Percentiles rank a stretch among this genome's conserved stretches.
phyloP scores from a whole-genome alignment of 2,113 vertebrate genomes.

The Circaetus cinerascens region DNA sequence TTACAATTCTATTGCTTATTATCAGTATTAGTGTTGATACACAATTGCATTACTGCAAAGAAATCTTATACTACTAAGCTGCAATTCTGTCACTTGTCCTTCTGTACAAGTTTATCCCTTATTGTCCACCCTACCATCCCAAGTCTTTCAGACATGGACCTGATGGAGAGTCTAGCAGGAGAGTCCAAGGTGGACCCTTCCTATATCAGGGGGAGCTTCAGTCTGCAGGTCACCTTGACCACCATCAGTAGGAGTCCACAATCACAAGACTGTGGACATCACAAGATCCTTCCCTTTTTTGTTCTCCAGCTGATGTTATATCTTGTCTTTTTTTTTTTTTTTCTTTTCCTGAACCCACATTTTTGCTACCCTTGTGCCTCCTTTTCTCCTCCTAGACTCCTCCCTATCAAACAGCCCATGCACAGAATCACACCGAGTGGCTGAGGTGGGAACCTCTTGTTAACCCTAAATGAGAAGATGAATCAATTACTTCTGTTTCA shows the following conservation, averaged over 20 bases:
- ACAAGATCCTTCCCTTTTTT: background rate
- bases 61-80: background rate
- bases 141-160: background rate
- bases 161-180: background rate
- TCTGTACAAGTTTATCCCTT: background rate
- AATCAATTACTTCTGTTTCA: too few relatives aligned
- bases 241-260: background rate
- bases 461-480: too few relatives aligned
- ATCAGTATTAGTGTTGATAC: background rate
- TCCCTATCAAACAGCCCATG: background rate
- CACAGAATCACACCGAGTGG: background rate
- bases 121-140: background rate
- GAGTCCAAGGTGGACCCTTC: background rate
- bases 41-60: background rate
- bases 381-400: background rate
- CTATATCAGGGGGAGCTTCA: background rate
- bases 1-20: background rate
- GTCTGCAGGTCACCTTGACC: background rate
- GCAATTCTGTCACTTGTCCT: background rate
- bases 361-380: background rate
- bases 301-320: background rate
- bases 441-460: background rate
- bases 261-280: background rate
- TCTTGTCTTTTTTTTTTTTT: background rate
- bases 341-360: background rate